A percentile compares a stretch with the other conserved stretches of the same genome.
These are phyloP conservation scores for Spisula subtruncata DNA, from an alignment of 2,888 invertebrate genomes.

Conservation along the genomic window DNA sequence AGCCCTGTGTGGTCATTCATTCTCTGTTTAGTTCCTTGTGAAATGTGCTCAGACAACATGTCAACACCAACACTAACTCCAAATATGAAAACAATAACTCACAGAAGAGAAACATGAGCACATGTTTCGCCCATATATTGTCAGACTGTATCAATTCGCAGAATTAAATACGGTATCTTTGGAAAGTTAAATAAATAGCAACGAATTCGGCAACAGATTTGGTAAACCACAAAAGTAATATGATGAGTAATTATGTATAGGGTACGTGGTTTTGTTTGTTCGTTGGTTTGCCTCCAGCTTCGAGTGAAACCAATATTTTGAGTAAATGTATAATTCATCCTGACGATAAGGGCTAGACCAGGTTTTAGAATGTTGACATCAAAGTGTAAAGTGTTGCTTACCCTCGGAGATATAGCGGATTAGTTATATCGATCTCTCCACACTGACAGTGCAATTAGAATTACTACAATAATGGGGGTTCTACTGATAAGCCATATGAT, in stretches of 20 bases:
- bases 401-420: conserved; percentile 18
- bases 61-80: no score
- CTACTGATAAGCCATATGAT: conserved; percentile 21
- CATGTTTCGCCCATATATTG: no score
- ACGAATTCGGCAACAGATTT: neutral
- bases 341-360: conserved; percentile 21
- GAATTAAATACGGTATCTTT: neutral
- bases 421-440: conserved; percentile 17
- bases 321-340: conserved; percentile 21
- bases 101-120: no score
- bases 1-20: no score
- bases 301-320: conserved; percentile 16
- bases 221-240: neutral
- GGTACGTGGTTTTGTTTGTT: neutral
- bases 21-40: no score
- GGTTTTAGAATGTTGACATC: conserved; percentile 41
- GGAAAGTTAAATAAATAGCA: neutral
- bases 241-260: neutral
- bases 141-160: no score
- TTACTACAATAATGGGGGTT: neutral
- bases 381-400: conserved; percentile 16
- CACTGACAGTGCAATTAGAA: neutral
- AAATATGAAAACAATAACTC: no score
- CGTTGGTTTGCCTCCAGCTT: conserved; percentile 18
- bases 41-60: no score